Evolutionary conservation across 2,113 vertebrate species (phyloP), one percentile per base, ranked within the genome.

Genomic region (Odontophorus gujanensis): DNA sequence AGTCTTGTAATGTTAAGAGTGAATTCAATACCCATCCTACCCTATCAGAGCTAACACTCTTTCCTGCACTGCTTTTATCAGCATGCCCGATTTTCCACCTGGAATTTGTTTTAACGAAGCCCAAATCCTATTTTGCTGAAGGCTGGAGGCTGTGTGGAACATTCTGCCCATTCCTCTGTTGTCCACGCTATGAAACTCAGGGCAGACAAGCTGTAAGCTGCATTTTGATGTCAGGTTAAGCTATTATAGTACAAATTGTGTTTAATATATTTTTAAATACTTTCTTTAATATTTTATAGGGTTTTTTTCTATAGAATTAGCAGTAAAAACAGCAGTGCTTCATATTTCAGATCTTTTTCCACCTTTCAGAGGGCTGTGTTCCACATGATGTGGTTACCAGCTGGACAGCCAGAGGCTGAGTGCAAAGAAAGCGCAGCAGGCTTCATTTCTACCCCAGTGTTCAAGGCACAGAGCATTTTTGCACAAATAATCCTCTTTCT

Each of bases 201-300:
- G 80, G 94, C 90, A 96, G 96, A 96, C 95, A 95, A 94, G 93
- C 90, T 90, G 88, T 87, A 92, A 90, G 92, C 94, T 81, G 95
- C 9, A 22, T 97, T 97, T 89, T 97, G 95, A 96, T 95, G 90
- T 96, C 93, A 74, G 93, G 95, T 95, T 95, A 96, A 97, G 85
- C 94, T 95, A 97, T 97, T 97, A 95, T 75, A 93, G 92, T 96
- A 97, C 97, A 97, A 97, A 97, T 97, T 97, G 96, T 95, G 96
- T 97, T 97, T 97, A 97, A 97, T 97, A 97, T 96, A 97, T 97
- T 97, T 96, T 97, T 96, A 97, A 97, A 97, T 97, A 97, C 96
- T 97, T 97, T 93, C 96, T 97, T 97, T 97, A 97, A 97, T 97
- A 97, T 97, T 97, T 97, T 97, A 97, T 95, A 93, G 88, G 82